Evolutionary conservation across 2,113 vertebrate species (phyloP).

Genomic region (Xyrauchen texanus): DNA sequence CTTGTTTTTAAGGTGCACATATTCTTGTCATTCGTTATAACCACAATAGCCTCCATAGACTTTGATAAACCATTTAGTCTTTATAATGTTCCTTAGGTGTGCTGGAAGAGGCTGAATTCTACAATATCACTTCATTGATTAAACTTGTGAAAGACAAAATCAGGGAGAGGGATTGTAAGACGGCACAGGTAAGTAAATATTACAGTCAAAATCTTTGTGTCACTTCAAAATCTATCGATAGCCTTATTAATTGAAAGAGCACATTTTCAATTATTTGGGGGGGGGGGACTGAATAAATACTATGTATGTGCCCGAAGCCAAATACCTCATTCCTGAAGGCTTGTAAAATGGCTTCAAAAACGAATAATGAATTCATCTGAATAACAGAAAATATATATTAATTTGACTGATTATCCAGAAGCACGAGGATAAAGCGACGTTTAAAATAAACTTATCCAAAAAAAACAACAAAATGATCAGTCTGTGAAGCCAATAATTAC

Average conservation of each 20-base stretch:
- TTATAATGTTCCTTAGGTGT: conserved; percentile 78
- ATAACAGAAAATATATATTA: no score
- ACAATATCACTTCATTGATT: conserved; percentile 98
- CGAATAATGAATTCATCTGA: no score
- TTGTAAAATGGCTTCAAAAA: no score
- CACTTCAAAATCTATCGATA: background rate
- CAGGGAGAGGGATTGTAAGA: conserved; percentile 96
- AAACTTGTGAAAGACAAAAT: conserved; percentile 98
- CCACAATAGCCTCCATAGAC: background rate
- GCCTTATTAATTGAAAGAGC: background rate
- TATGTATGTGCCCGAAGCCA: no score
- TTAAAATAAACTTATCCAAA: no score
- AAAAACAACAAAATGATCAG: no score
- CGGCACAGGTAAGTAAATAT: conserved; percentile 82
- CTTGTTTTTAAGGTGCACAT: background rate
- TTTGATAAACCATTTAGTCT: background rate
- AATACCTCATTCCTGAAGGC: no score
- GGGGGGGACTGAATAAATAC: no score
- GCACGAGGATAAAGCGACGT: no score
- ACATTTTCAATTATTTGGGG: background rate
- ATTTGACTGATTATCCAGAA: no score
- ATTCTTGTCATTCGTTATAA: background rate
- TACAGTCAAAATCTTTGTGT: background rate
- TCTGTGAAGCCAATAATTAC: no score
- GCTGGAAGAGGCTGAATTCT: conserved; percentile 97